These are phyloP conservation scores for Microcebus ravelobensis DNA, from an alignment of 2,113 vertebrate species.

Conservation along the genomic window DNA sequence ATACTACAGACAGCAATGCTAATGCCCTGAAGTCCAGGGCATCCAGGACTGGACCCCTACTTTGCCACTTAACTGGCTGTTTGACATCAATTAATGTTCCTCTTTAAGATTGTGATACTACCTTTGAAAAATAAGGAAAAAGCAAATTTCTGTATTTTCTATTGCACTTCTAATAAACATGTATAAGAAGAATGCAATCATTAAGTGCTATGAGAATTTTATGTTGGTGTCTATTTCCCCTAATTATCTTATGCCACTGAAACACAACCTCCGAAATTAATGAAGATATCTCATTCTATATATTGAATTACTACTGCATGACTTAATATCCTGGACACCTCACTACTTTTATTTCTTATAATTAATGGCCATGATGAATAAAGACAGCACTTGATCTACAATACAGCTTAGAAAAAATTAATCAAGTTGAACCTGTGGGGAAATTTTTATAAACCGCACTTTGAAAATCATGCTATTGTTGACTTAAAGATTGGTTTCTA, in stretches of 20 bases:
- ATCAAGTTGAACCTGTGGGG: background rate
- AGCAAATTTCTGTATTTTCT: background rate
- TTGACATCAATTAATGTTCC: background rate
- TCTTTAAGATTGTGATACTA: background rate
- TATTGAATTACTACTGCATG: background rate
- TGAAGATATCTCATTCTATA: constrained; percentile 43
- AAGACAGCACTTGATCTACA: background rate
- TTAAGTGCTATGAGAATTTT: background rate
- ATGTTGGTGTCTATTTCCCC: constrained; percentile 23
- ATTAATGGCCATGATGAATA: background rate
- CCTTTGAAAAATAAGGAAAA: background rate
- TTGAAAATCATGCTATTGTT: background rate
- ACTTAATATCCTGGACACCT: background rate
- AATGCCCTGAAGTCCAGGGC: background rate
- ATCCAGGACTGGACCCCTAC: background rate
- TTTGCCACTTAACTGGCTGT: background rate
- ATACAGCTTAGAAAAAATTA: background rate
- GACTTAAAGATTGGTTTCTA: background rate
- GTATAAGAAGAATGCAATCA: background rate
- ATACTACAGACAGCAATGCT: background rate
- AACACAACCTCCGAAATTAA: constrained; percentile 49
- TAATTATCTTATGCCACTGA: constrained; percentile 22
- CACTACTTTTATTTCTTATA: constrained; percentile 41
- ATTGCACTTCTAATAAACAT: background rate
- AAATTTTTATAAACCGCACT: background rate